Conservation (phyloP, 2,888 invertebrate species). For the Cylloceria caligata region DNA sequence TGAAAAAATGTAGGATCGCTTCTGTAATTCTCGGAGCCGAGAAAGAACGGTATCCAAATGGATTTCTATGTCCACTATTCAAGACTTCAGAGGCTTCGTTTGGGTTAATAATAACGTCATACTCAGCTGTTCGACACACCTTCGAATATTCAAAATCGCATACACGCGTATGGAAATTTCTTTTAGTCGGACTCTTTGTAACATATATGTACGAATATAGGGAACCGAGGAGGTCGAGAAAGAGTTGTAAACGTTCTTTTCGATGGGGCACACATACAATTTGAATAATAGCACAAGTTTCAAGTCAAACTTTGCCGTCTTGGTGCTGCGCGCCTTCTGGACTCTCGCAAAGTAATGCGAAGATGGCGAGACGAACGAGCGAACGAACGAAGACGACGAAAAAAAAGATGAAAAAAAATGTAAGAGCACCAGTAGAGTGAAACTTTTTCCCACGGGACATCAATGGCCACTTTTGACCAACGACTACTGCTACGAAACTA, state of each 20-base stretch:
- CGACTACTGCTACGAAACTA: slow-evolving; percentile 50
- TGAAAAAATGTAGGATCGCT: neutral
- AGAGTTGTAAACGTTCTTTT: slow-evolving; percentile 67
- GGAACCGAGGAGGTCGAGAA: slow-evolving; percentile 41
- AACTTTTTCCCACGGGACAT: slow-evolving; percentile 66
- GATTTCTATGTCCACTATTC: slow-evolving; percentile 43
- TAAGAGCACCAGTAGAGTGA: slow-evolving; percentile 50
- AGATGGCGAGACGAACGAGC: slow-evolving; percentile 40
- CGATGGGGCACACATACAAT: slow-evolving; percentile 63
- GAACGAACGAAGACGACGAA: slow-evolving; percentile 36
- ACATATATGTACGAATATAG: neutral
- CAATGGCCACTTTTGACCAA: slow-evolving; percentile 67
- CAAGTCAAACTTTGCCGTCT: slow-evolving; percentile 65
- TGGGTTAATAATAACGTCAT: slow-evolving; percentile 25
- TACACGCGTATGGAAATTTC: slow-evolving; percentile 8
- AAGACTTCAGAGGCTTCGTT: slow-evolving; percentile 28
- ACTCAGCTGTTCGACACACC: slow-evolving; percentile 12
- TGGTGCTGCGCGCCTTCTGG: slow-evolving; percentile 60
- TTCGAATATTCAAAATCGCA: slow-evolving; percentile 13
- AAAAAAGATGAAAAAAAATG: no score
- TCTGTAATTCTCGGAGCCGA: slow-evolving; percentile 14
- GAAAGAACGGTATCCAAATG: slow-evolving; percentile 31
- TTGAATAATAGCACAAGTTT: slow-evolving; percentile 68
- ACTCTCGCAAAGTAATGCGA: slow-evolving; percentile 39
- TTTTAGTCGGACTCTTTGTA: slow-evolving; percentile 36